Evolutionary conservation across 2,797 vertebrate species (phyloP).

Genomic region (Mus caroli): DNA sequence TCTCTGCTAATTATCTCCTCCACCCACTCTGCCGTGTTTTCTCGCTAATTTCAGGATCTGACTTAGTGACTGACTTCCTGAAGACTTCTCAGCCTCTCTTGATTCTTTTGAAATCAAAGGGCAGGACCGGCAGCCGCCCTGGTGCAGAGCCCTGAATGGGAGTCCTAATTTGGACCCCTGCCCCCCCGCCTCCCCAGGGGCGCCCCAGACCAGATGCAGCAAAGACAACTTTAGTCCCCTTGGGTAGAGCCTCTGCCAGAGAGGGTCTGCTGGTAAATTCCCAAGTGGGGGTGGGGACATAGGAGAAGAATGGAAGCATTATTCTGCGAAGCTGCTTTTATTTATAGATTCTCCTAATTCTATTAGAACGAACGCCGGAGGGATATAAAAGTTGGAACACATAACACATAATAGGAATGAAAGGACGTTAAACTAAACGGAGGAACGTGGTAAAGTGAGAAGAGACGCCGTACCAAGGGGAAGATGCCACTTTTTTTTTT

Average conservation of each 20-base stretch:
- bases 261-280: slow-evolving; percentile 26
- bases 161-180: neutral
- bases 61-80: slow-evolving; percentile 34
- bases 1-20: slow-evolving; percentile 32
- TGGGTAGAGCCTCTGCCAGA: neutral
- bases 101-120: neutral
- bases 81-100: slow-evolving; percentile 19
- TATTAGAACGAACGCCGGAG: slow-evolving; percentile 76
- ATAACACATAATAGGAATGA: slow-evolving; percentile 70
- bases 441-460: slow-evolving; percentile 24
- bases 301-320: slow-evolving; percentile 71
- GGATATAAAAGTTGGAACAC: slow-evolving; percentile 80
- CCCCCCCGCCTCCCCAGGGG: neutral
- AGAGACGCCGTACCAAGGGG: neutral
- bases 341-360: slow-evolving; percentile 83
- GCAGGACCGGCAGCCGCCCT: neutral
- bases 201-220: neutral
- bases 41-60: slow-evolving; percentile 37
- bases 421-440: slow-evolving; percentile 50
- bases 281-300: slow-evolving; percentile 36
- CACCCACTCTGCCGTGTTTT: neutral
- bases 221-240: neutral
- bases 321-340: slow-evolving; percentile 78
- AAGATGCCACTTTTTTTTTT: slow-evolving; percentile 23
- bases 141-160: neutral